These are phyloP conservation scores for Melanostoma scalare DNA, from an alignment of 2,888 invertebrate genomes.

Conservation along the genomic window DNA sequence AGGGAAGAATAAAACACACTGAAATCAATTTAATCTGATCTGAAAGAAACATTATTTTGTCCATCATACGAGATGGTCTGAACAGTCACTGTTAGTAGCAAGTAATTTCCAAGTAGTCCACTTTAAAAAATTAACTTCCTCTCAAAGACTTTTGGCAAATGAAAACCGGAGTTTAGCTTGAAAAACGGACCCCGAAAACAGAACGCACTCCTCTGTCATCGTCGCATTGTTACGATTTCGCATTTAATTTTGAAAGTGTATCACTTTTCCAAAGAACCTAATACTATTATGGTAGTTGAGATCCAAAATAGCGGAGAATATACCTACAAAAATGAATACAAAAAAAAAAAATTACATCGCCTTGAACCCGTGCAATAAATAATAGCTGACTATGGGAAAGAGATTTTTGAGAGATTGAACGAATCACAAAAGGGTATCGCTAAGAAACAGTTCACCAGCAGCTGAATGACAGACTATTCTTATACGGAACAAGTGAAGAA, in stretches of 20 bases:
- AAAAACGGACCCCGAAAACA: conserved; percentile 14
- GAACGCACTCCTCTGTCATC: not conserved
- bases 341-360: conserved; percentile 32
- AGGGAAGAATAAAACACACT: no score
- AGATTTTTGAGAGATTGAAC: conserved; percentile 64
- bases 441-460: conserved; percentile 6
- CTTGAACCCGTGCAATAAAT: conserved; percentile 57
- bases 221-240: conserved; percentile 53
- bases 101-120: conserved; percentile 30
- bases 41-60: no score
- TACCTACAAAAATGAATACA: conserved; percentile 6
- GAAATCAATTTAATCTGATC: no score
- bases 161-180: conserved; percentile 1
- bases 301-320: conserved; percentile 31
- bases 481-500: not conserved
- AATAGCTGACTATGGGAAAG: conserved; percentile 53
- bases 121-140: conserved; percentile 59
- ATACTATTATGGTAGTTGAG: conserved; percentile 23
- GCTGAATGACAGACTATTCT: conserved; percentile 24
- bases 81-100: not conserved
- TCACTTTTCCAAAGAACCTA: not conserved
- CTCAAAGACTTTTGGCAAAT: not conserved
- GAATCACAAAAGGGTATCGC: conserved; percentile 56
- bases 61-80: no score
- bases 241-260: conserved; percentile 59